phyloP scores from a whole-genome alignment of 1,140 invertebrate species.

The Manduca sexta region DNA sequence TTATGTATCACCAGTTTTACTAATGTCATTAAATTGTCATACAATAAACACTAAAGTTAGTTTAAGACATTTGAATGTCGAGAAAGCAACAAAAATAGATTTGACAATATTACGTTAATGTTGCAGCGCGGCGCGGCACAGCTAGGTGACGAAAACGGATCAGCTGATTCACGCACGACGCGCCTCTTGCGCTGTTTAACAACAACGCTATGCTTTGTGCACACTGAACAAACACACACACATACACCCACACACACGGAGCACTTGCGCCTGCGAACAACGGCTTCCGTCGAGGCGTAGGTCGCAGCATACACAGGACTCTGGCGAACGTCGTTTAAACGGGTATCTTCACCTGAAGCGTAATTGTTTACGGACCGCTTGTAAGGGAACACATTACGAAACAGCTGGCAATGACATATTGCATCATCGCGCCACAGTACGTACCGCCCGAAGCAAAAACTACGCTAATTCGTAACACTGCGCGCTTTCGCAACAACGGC shows the following conservation, averaged over 20 bases:
- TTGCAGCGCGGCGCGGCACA: too few species aligned
- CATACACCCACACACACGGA: too few species aligned
- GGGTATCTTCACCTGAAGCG: slow-evolving; percentile 15
- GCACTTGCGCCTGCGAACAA: too few species aligned
- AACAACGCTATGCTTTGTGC: background rate
- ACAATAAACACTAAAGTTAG: background rate
- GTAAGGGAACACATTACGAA: slow-evolving; percentile 33
- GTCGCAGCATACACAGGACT: too few species aligned
- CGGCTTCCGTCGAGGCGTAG: too few species aligned
- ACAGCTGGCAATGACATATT: slow-evolving; percentile 61
- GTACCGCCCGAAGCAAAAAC: slow-evolving; percentile 16
- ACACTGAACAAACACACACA: too few species aligned
- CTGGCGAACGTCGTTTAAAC: too few species aligned
- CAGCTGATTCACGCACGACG: slow-evolving; percentile 5
- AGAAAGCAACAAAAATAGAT: too few species aligned
- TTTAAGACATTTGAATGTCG: background rate
- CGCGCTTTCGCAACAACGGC: slow-evolving; percentile 23
- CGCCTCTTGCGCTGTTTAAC: background rate
- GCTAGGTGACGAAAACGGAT: slow-evolving; percentile 1
- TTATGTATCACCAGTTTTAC: too few species aligned
- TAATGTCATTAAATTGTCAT: background rate
- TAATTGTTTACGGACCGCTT: slow-evolving; percentile 38
- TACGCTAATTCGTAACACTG: slow-evolving; percentile 30
- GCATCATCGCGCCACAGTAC: slow-evolving; percentile 42
- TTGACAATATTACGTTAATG: too few species aligned